Evolutionary conservation across 2,113 vertebrate genomes (phyloP).

Genomic region (Xenopus borealis): DNA sequence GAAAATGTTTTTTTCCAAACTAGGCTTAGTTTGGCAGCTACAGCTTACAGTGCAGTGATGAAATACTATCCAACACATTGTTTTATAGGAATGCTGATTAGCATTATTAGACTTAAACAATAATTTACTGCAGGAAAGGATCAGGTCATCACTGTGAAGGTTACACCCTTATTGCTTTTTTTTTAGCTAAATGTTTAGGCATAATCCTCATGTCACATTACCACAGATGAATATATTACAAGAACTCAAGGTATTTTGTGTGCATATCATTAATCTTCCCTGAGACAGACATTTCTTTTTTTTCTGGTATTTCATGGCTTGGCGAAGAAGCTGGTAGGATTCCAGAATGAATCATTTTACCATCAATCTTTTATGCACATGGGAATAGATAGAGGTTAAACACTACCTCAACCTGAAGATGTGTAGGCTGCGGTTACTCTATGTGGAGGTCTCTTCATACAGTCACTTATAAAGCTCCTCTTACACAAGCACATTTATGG

Average conservation of each 20-base stretch:
- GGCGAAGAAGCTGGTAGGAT: conserved; percentile 20
- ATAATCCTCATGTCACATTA: conserved; percentile 12
- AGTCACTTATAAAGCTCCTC: neutral
- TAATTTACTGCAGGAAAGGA: neutral
- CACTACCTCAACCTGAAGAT: conserved; percentile 23
- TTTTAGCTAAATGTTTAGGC: neutral
- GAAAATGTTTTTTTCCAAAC: too few relatives aligned
- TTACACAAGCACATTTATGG: neutral
- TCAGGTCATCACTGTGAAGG: neutral
- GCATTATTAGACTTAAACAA: too few relatives aligned
- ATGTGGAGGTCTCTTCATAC: neutral
- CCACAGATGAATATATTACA: conserved; percentile 11
- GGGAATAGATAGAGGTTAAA: conserved; percentile 26
- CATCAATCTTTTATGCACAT: conserved; percentile 28
- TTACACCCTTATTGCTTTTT: conserved; percentile 6
- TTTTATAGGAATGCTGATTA: neutral
- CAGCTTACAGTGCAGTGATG: too few relatives aligned
- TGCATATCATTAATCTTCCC: conserved; percentile 17
- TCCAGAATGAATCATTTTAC: conserved; percentile 34
- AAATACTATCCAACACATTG: too few relatives aligned
- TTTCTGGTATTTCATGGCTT: conserved; percentile 29
- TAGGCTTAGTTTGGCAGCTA: too few relatives aligned
- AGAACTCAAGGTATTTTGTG: conserved; percentile 11
- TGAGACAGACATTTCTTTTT: conserved; percentile 11
- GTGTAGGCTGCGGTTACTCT: conserved; percentile 7